These are phyloP conservation scores for Cenopis cana DNA, from an alignment of 2,888 invertebrate genomes.

Conservation along the genomic window DNA sequence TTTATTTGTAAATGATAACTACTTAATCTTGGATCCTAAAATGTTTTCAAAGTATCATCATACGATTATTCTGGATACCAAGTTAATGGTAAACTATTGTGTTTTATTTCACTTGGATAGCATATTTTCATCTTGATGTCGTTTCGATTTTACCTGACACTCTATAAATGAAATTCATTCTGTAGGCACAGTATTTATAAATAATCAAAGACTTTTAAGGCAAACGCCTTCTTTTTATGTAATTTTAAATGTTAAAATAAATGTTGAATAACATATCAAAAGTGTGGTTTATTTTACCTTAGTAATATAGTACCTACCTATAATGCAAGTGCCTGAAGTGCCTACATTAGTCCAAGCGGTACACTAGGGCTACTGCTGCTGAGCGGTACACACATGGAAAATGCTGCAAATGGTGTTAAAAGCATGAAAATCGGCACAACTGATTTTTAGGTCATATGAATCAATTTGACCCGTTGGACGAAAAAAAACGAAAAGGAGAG, in stretches of 20 bases:
- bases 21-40: background rate
- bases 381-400: too few species aligned
- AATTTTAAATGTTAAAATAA: conserved; percentile 84
- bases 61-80: too few species aligned
- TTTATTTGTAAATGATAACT: conserved; percentile 1
- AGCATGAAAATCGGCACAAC: too few species aligned
- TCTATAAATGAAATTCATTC: conserved; percentile 81
- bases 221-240: conserved; percentile 83
- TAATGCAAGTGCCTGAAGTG: too few species aligned
- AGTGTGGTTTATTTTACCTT: conserved; percentile 68
- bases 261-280: conserved; percentile 81
- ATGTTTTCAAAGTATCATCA: background rate
- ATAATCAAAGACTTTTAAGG: conserved; percentile 82
- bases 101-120: conserved; percentile 49
- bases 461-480: too few species aligned
- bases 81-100: background rate
- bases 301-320: too few species aligned
- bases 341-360: too few species aligned
- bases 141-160: conserved; percentile 55
- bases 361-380: too few species aligned
- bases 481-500: too few species aligned
- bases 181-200: conserved; percentile 73
- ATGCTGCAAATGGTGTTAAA: too few species aligned
- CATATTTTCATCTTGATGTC: conserved; percentile 44
- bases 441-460: too few species aligned